phyloP scores from a whole-genome alignment of 2,888 invertebrate genomes.

The Imbricaverruca yamaguchii region DNA sequence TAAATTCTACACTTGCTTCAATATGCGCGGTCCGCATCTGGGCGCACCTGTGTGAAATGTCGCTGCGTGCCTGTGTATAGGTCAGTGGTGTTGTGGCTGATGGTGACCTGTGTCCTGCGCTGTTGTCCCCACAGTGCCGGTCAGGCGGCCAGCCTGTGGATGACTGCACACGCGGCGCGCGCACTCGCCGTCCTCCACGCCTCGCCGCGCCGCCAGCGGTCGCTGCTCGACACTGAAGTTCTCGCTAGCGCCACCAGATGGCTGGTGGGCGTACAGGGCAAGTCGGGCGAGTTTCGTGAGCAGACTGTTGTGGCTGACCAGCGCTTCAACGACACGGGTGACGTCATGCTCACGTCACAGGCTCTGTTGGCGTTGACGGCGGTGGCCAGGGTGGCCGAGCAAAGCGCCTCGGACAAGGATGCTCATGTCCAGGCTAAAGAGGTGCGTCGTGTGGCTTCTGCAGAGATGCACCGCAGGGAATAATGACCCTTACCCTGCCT shows the following conservation, averaged over 20 bases:
- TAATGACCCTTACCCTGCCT: too few relatives aligned
- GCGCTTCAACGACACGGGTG: conserved; percentile 1
- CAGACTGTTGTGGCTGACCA: not conserved
- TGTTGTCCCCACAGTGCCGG: conserved; percentile 24
- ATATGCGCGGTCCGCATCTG: too few relatives aligned
- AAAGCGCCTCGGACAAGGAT: not conserved
- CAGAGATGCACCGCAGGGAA: too few relatives aligned
- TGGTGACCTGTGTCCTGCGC: not conserved
- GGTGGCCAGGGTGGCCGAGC: not conserved
- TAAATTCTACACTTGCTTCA: too few relatives aligned
- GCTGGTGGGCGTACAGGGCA: not conserved
- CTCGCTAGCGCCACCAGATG: conserved; percentile 4
- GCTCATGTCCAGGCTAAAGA: not conserved
- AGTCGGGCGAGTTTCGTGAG: not conserved
- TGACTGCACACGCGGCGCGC: conserved; percentile 29
- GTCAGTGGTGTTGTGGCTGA: too few relatives aligned
- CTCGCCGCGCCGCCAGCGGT: conserved; percentile 27
- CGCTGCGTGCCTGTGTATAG: too few relatives aligned
- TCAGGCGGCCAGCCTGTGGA: conserved; percentile 30
- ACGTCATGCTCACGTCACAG: conserved; percentile 11
- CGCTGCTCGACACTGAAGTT: conserved; percentile 9
- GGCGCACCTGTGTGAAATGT: too few relatives aligned
- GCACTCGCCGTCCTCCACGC: conserved; percentile 29
- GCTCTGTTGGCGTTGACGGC: not conserved
- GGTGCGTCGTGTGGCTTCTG: not conserved